Percentiles rank a stretch among this genome's conserved stretches.
Conservation (phyloP, 2,888 invertebrate genomes). For the Ptilodon capucinus region DNA sequence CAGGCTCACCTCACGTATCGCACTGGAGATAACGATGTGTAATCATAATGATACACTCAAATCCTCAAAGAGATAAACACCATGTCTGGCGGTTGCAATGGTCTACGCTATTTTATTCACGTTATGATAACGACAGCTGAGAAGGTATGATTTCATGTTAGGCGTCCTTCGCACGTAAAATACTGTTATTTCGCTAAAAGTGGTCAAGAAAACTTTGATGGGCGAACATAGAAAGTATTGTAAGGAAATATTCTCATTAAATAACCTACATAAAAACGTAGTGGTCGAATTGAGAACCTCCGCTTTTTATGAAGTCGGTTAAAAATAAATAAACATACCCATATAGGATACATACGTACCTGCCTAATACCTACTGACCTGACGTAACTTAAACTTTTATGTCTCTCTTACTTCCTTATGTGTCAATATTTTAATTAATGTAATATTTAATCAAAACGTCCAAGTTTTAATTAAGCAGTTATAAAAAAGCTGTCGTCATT, state of each 20-base stretch:
- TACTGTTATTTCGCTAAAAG: no score
- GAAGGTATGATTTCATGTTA: no score
- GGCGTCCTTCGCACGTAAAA: no score
- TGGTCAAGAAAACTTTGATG: no score
- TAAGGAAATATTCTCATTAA: no score
- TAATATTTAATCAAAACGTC: conserved; percentile 24
- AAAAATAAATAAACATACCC: no score
- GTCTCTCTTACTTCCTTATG: background rate
- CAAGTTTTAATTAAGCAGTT: conserved; percentile 23
- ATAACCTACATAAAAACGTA: no score
- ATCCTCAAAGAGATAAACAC: conserved; percentile 38
- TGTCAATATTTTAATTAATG: conserved; percentile 23
- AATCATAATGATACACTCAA: conserved; percentile 66
- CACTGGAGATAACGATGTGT: conserved; percentile 64
- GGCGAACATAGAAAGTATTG: no score
- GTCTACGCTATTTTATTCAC: conserved; percentile 24
- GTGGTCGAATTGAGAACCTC: no score
- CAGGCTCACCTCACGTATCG: conserved; percentile 74
- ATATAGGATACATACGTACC: no score
- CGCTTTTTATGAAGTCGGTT: no score
- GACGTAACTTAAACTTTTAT: conserved; percentile 12
- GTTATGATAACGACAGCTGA: conserved; percentile 10
- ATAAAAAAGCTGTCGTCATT: conserved; percentile 19
- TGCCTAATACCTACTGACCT: background rate
- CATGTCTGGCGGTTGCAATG: conserved; percentile 17